phyloP scores from a whole-genome alignment of 2,797 vertebrate genomes.

The Telmatherina bonti region DNA sequence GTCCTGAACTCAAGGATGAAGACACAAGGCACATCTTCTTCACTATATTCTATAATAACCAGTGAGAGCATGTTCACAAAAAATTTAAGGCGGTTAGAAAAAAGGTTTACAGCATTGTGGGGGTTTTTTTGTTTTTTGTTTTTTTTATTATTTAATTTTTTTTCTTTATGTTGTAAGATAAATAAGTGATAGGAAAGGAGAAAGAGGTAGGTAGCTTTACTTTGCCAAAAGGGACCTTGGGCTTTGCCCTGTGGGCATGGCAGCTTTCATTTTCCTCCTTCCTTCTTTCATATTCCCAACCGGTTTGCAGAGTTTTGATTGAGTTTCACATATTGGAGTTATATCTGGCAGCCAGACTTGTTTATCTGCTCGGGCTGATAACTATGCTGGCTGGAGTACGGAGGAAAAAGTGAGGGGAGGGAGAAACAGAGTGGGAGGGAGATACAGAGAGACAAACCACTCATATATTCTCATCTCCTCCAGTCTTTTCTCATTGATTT shows the following conservation, averaged over 20 bases:
- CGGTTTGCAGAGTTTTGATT: conserved; percentile 79
- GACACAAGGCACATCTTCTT: conserved; percentile 62
- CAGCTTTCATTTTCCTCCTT: conserved; percentile 82
- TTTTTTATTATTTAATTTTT: conserved; percentile 12
- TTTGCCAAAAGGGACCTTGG: conserved; percentile 79
- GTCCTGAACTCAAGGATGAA: conserved; percentile 74
- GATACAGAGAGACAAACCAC: conserved; percentile 66
- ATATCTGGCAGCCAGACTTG: conserved; percentile 81
- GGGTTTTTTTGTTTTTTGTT: conserved; percentile 40
- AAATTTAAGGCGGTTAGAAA: conserved; percentile 41
- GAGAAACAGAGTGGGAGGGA: conserved; percentile 55
- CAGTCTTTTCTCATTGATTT: conserved; percentile 82
- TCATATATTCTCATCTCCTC: conserved; percentile 77
- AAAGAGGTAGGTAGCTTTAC: conserved; percentile 70
- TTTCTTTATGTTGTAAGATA: conserved; percentile 69
- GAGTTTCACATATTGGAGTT: conserved; percentile 84
- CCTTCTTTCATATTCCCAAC: conserved; percentile 73
- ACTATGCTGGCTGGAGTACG: conserved; percentile 63
- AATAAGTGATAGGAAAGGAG: conserved; percentile 75
- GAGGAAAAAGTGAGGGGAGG: conserved; percentile 60
- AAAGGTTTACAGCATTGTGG: conserved; percentile 50
- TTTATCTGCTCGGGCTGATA: conserved; percentile 82
- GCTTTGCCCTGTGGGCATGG: conserved; percentile 80
- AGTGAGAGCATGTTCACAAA: conserved; percentile 53
- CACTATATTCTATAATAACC: conserved; percentile 57